Evolutionary conservation across 2,113 vertebrate genomes (phyloP), one percentile per base, ranked within the genome.

Genomic region (Paratilapia polleni): DNA sequence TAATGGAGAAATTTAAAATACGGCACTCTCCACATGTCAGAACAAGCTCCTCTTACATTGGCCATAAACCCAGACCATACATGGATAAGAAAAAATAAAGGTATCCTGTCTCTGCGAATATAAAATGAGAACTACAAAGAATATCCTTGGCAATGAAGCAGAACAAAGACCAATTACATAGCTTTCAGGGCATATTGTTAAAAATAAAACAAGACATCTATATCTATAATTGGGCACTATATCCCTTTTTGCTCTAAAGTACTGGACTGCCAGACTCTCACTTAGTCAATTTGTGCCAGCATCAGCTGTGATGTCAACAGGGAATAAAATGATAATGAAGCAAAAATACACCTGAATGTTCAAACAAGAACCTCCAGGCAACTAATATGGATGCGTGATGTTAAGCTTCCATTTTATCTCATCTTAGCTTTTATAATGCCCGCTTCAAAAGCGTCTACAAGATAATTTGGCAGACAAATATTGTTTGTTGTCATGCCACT

Each of bases 401-500:
- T 74, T 78, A 66, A 80, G 80, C 80, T 81, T 85, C 75, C 20
- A 78, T 83, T 88, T 57, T 22, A 86, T 87, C 80, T 75, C 76
- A 81, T 79, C 64, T 76, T 52, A 56, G 60, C 56, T 70, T 73
- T 73, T 78, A 52, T 19, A 59, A 62, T 77, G 36, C 85, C 81
- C 79, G 47, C 85, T 63, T 87, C 59, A 84, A 74, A 70, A 84
- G 56, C 22, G 60, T 77, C 82, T 62, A 57, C 68, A 66, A 84
- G 80, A 85, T 81, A 56, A 91, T 85, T 87, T 90, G 83, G 76
- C 89, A 91, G 75, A 81, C n/a, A 80, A 87, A 81, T 73, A 58
- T 43, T 75, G 87, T 88, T 91, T 92, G 89, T 78, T 87, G 85
- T 77, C 12, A 28, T 81, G 76, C 80, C 58, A 84, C 85, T 8